Base-by-base conservation (phyloP, 2,888 invertebrate species). In the Luperina testacea region DNA sequence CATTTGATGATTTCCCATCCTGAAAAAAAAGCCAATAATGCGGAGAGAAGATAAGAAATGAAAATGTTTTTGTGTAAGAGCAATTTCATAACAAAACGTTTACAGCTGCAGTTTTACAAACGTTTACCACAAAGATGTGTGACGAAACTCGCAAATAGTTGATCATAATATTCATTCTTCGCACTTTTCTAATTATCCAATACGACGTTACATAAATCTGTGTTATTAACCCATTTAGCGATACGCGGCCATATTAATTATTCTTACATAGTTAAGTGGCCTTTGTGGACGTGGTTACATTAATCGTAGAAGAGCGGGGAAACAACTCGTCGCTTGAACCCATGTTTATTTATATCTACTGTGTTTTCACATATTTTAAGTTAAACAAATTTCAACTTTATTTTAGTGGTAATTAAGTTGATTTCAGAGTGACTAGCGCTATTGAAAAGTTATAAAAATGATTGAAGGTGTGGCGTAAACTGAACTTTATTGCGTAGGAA, bases 151-250 rank as follows among this genome's bases (percentile, higher is more conserved):
- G n/a, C 42, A 24, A 68, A 83, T 64, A 27, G 32, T 20, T 9
- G 7, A 53, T 20, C 38, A 20, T 20, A 71, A 61, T 27, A 20
- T 8, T 70, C 17, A 24, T 9, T 75, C 32, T 75, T 69, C 72
- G 61, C 61, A 76, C 38, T 73, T 85, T 76, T 63, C 65, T 67
- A 82, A 82, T 73, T 20, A 84, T 53, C 63, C 51, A 84, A 75
- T 72, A 72, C 38, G 59, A 64, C n/a, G 72, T 76, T 67, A 73
- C 65, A 83, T 83, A 81, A 85, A 83, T 85, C 72, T 83, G 81
- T 81, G 71, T 71, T 84, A 71, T 83, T 75, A 83, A 85, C 72
- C 81, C 69, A 83, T 75, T 81, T 70, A 67, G 72, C 63, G 24
- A 65, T 72, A 75, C n/a, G 45, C 72, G 38, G 53, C 75, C 63